A percentile compares a stretch with the other conserved stretches of the same genome.
phyloP scores from a whole-genome alignment of 2,888 invertebrate genomes.

The Drosophila neotestacea region DNA sequence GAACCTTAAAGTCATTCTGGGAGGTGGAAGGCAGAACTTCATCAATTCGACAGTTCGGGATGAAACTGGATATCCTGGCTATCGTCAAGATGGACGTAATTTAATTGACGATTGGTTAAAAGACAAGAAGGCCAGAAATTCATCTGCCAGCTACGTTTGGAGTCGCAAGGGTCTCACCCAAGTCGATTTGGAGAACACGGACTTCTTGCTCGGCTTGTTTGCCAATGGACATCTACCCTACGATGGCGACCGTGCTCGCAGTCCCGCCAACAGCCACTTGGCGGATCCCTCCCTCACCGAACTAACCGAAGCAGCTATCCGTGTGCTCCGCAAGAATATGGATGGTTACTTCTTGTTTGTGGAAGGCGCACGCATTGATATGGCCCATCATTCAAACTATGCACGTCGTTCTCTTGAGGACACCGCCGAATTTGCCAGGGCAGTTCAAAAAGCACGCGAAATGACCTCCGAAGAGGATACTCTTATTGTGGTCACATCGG shows the following conservation, averaged over 20 bases:
- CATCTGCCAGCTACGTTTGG: constrained; percentile 84
- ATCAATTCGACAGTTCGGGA: constrained; percentile 84
- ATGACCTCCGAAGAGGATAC: constrained; percentile 90
- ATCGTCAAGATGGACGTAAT: constrained; percentile 88
- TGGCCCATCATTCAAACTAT: constrained; percentile 88
- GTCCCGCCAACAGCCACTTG: constrained; percentile 77
- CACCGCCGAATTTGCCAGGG: constrained; percentile 91
- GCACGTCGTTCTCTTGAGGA: constrained; percentile 92
- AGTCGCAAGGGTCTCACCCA: constrained; percentile 77
- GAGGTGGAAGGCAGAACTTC: constrained; percentile 84
- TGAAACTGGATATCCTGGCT: constrained; percentile 86
- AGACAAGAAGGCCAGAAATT: constrained; percentile 66
- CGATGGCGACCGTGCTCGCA: constrained; percentile 87
- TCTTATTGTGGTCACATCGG: constrained; percentile 93
- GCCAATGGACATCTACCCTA: constrained; percentile 87
- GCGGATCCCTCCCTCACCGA: constrained; percentile 89
- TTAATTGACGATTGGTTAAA: constrained; percentile 89
- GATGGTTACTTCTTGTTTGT: constrained; percentile 92
- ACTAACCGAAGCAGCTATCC: constrained; percentile 89
- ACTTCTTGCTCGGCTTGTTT: constrained; percentile 88
- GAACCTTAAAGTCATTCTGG: constrained; percentile 88
- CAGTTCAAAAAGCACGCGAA: constrained; percentile 88
- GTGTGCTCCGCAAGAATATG: constrained; percentile 87
- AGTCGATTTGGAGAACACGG: constrained; percentile 86
- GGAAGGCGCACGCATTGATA: constrained; percentile 87